Evolutionary conservation across 1,140 invertebrate species (phyloP).

Genomic region (Octopus bimaculoides): DNA sequence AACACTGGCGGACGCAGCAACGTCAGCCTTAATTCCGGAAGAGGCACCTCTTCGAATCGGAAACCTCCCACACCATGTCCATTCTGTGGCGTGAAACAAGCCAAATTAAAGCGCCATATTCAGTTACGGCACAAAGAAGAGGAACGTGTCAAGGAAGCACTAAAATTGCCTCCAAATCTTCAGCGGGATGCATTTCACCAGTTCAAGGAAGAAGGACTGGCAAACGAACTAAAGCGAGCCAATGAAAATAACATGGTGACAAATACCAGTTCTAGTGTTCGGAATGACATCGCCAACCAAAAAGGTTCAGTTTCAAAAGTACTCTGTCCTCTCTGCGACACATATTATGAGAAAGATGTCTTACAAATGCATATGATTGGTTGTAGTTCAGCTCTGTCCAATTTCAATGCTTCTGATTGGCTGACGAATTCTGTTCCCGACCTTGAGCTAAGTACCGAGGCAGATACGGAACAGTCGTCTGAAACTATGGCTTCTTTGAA

Average conservation of each 20-base stretch:
- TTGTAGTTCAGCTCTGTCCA: neutral
- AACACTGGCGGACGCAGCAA: neutral
- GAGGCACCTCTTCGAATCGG: neutral
- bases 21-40: neutral
- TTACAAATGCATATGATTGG: slow-evolving; percentile 6
- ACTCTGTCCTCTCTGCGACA: neutral
- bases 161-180: neutral
- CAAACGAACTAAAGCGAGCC: neutral
- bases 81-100: neutral
- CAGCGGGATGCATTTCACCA: neutral
- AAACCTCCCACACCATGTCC: neutral
- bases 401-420: slow-evolving; percentile 2
- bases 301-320: neutral
- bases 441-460: neutral
- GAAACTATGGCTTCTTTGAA: neutral
- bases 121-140: slow-evolving; percentile 3
- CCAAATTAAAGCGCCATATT: neutral
- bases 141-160: neutral
- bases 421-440: neutral
- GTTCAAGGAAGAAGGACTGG: neutral
- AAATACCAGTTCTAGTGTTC: neutral
- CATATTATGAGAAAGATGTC: slow-evolving; percentile 1
- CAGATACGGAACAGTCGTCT: neutral
- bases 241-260: neutral
- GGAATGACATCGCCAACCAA: neutral